Conservation (phyloP, 1,140 invertebrate genomes). For the Vanessa atalanta region DNA sequence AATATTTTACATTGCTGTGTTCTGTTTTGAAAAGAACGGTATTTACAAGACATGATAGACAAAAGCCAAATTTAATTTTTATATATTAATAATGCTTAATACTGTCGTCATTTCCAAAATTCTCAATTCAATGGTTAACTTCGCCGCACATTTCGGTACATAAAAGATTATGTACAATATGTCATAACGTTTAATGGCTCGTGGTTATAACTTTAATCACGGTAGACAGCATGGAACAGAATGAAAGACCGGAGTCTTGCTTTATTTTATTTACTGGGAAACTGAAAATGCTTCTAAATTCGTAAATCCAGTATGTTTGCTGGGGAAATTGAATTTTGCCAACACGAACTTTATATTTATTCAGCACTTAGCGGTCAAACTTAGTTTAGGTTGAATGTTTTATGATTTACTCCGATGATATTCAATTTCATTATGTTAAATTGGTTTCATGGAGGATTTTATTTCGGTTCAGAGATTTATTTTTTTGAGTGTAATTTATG, state of each 20-base stretch:
- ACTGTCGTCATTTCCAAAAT: background rate
- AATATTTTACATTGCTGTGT: too few relatives aligned
- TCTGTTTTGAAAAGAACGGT: too few relatives aligned
- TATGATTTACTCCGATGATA: background rate
- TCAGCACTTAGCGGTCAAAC: background rate
- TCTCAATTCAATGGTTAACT: background rate
- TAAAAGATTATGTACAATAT: conserved; percentile 9
- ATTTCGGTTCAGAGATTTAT: background rate
- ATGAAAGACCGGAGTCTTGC: background rate
- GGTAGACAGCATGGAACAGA: conserved; percentile 1
- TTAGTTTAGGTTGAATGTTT: background rate
- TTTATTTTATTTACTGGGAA: background rate
- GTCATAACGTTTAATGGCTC: conserved; percentile 7
- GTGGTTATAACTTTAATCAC: conserved; percentile 12
- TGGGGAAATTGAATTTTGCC: conserved; percentile 5
- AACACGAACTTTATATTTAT: conserved; percentile 3
- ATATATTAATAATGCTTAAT: background rate
- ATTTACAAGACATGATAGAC: too few relatives aligned
- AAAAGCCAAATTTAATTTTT: too few relatives aligned
- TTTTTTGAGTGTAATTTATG: too few relatives aligned
- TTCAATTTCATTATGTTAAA: background rate
- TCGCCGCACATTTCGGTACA: conserved; percentile 5
- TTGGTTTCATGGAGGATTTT: background rate
- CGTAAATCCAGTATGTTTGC: background rate
- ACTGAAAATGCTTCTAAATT: background rate